Conservation (phyloP, 2,888 invertebrate genomes). For the Drosophila histrio region DNA sequence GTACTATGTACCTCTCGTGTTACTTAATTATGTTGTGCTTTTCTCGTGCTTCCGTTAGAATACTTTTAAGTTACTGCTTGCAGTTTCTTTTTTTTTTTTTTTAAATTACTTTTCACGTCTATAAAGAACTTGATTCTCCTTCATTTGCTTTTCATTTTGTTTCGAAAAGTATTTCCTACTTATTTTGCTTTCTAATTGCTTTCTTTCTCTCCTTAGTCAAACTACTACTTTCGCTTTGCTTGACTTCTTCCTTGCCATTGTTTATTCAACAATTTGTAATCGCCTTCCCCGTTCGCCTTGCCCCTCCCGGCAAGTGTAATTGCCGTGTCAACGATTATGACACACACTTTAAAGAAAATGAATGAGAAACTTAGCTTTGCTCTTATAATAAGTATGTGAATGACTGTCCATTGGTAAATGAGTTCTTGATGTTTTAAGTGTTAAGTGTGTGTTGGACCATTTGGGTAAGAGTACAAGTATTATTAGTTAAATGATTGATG, state of each 20-base stretch:
- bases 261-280: background rate
- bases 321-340: slow-evolving; percentile 2
- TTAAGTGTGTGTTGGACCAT: background rate
- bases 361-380: background rate
- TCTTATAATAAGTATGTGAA: background rate
- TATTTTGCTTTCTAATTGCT: background rate
- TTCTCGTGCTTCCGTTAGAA: too few relatives aligned
- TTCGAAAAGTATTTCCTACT: too few relatives aligned
- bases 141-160: too few relatives aligned
- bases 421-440: background rate
- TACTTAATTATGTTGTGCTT: too few relatives aligned
- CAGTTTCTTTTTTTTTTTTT: too few relatives aligned
- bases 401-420: background rate
- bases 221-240: background rate
- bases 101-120: too few relatives aligned
- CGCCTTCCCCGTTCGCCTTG: background rate
- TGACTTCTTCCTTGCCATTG: background rate
- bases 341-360: slow-evolving; percentile 5
- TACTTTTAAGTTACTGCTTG: background rate
- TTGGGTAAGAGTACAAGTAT: background rate
- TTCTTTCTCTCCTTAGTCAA: background rate
- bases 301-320: background rate
- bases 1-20: too few relatives aligned
- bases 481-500: slow-evolving; percentile 12
- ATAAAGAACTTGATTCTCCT: background rate